Evolutionary conservation across 2,888 invertebrate species (phyloP), one percentile per base, ranked within the genome.

Genomic region (Dryomyza anilis): DNA sequence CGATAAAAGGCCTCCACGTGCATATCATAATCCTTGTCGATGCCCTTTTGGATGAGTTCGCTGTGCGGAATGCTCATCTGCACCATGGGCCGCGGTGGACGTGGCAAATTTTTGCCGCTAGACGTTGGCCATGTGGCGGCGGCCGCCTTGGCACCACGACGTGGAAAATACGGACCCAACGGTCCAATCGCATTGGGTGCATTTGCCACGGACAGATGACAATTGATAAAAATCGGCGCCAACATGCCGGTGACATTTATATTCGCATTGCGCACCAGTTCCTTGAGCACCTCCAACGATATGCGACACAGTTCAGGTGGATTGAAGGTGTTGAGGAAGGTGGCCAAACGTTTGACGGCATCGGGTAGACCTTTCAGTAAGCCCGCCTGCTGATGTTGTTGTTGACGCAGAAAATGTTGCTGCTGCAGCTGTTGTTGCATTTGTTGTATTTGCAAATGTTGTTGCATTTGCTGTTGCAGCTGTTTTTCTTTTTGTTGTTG

Each of bases 311-410:
- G 88, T 73, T 95, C 94, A 4, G 91, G 88, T 39, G 95, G 93
- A 77, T 94, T 94, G 78, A 93, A 96, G 14, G 95, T 91, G 80
- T 96, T 96, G 61, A 96, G 87, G 70, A 96, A 85, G 0, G 95
- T 94, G 33, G 95, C 90, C 69, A 96, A 84, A 67, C 95, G 90
- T 65, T 94, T 87, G n/a, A 94, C 86, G 16, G 94, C 91, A 80
- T 96, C 96, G 43, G 92, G 89, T 88, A 95, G 91, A 75, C 96
- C 96, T 82, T 95, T 95, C 69, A 91, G 90, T 27, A 79, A 70
- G 0, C 78, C 72, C 2, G 79, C 74, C 29, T 81, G 80, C 25
- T 80, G 79, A 62, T 80, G 78, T 52, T 80, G 80, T 52, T 78
- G 78, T 3, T 79, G 76, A 29, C 79, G 69, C 10, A 77, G 74